A percentile compares a stretch with the other conserved stretches of the same genome.
Conservation (phyloP, 2,113 vertebrate genomes). For the Petroica traversi region DNA sequence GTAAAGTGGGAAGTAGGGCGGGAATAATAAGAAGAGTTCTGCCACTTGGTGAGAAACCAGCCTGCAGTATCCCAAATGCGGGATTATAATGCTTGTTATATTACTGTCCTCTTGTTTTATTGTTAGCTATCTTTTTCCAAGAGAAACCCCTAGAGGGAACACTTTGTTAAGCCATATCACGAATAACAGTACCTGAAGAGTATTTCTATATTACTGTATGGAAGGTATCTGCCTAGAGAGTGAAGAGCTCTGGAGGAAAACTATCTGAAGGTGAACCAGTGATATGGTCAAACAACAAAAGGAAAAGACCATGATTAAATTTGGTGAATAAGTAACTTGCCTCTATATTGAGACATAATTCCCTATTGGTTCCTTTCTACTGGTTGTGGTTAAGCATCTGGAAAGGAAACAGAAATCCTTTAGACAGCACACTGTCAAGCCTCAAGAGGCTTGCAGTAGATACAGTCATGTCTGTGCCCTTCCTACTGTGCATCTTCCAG, state of each 20-base stretch:
- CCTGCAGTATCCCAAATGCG: background rate
- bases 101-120: background rate
- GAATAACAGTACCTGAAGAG: background rate
- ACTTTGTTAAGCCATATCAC: background rate
- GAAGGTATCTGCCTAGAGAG: background rate
- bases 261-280: background rate
- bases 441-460: background rate
- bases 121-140: background rate
- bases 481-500: background rate
- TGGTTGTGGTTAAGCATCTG: background rate
- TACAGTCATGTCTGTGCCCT: background rate
- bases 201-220: background rate
- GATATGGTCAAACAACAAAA: background rate
- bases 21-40: background rate
- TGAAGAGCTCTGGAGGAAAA: background rate
- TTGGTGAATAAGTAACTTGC: background rate
- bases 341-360: background rate
- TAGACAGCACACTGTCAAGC: background rate
- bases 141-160: constrained; percentile 33
- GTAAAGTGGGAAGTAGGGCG: background rate
- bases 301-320: background rate
- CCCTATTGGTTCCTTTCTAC: background rate
- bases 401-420: background rate
- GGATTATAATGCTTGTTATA: background rate
- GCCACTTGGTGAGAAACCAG: background rate